Evolutionary conservation across 2,797 vertebrate genomes (phyloP).

Genomic region (Cephalopachus bancanus): DNA sequence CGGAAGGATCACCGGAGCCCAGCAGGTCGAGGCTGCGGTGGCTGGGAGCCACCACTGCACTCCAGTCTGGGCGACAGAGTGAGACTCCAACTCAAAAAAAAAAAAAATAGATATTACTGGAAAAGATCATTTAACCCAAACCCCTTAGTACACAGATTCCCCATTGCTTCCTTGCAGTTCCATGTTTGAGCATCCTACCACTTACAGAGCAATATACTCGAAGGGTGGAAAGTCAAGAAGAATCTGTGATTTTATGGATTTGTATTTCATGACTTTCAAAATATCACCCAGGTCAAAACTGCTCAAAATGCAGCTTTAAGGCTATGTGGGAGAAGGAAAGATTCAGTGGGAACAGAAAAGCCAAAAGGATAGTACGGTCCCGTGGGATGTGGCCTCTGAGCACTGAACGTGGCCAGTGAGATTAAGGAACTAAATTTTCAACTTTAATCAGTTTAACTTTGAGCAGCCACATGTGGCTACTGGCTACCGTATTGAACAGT

Average conservation of each 20-base stretch:
- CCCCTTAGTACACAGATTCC: neutral
- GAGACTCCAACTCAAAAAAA: too few relatives aligned
- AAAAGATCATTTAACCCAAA: conserved; percentile 49
- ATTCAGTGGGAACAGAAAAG: conserved; percentile 26
- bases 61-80: too few relatives aligned
- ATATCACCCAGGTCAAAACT: conserved; percentile 28
- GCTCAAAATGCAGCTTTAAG: neutral
- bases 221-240: neutral
- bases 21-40: too few relatives aligned
- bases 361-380: neutral
- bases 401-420: neutral
- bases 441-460: neutral
- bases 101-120: neutral
- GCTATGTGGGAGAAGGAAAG: neutral
- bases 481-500: neutral
- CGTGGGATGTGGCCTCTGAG: neutral
- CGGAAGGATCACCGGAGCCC: too few relatives aligned
- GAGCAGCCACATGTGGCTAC: neutral
- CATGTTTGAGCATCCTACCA: neutral
- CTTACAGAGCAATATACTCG: neutral
- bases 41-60: too few relatives aligned
- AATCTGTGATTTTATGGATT: neutral
- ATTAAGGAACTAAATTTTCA: neutral
- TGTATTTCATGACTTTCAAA: neutral
- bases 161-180: neutral